Conservation (phyloP, 2,797 vertebrate genomes). For the Euthynnus affinis region DNA sequence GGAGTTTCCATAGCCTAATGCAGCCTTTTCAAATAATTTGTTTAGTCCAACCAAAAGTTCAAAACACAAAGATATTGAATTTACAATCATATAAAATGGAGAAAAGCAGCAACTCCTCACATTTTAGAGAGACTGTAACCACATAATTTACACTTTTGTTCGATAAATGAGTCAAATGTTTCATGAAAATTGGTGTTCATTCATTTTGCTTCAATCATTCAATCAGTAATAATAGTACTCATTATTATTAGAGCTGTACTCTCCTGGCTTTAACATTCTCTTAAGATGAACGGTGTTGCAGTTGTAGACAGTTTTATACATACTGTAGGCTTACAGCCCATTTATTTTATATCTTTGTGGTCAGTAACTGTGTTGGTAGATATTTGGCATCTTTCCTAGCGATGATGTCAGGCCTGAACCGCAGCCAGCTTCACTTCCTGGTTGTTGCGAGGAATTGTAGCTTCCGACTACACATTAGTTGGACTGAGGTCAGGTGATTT, state of each 20-base stretch:
- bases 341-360: no score
- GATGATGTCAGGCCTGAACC: background rate
- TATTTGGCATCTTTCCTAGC: background rate
- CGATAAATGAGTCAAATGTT: background rate
- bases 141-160: background rate
- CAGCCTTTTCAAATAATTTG: no score
- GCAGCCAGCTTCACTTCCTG: background rate
- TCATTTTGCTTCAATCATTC: background rate
- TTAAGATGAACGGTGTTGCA: background rate
- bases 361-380: background rate
- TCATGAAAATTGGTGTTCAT: background rate
- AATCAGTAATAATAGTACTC: background rate
- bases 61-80: background rate
- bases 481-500: background rate
- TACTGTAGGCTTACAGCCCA: no score
- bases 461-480: background rate
- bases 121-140: no score
- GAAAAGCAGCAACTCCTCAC: background rate
- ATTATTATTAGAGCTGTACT: background rate
- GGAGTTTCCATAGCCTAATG: background rate
- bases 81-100: background rate
- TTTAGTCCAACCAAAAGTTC: background rate
- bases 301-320: background rate
- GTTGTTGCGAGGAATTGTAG: background rate
- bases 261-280: background rate